Evolutionary conservation across 2,888 invertebrate species (phyloP).

Genomic region (Ypsolopha scabrella): DNA sequence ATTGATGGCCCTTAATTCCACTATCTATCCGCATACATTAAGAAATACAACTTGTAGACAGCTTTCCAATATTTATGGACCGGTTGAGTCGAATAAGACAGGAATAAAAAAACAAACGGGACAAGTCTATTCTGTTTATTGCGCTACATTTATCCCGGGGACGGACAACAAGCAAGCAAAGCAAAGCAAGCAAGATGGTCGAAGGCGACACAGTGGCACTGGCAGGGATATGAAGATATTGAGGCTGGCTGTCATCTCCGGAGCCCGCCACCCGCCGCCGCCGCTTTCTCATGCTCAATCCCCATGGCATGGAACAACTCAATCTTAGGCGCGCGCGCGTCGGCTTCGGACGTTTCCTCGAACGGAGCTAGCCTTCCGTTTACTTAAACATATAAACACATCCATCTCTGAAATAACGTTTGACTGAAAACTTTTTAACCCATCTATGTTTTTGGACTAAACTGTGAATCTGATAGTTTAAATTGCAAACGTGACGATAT

Average conservation of each 20-base stretch:
- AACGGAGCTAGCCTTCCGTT: background rate
- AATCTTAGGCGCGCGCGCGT: constrained; percentile 46
- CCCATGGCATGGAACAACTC: constrained; percentile 21
- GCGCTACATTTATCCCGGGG: constrained; percentile 11
- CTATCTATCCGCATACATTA: too few species aligned
- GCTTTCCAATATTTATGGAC: constrained; percentile 25
- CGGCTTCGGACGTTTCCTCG: constrained; percentile 12
- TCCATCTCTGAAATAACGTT: too few species aligned
- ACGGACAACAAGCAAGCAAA: background rate
- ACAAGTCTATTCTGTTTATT: constrained; percentile 48
- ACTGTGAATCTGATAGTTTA: too few species aligned
- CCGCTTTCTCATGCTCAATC: constrained; percentile 14
- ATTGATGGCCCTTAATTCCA: background rate
- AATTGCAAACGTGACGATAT: too few species aligned
- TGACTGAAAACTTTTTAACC: too few species aligned
- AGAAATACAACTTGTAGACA: constrained; percentile 17
- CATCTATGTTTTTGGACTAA: too few species aligned
- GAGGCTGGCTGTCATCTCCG: constrained; percentile 52
- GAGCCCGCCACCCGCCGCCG: constrained; percentile 21
- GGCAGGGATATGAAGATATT: constrained; percentile 32
- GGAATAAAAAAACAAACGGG: constrained; percentile 42
- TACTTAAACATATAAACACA: too few species aligned
- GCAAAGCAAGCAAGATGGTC: constrained; percentile 11
- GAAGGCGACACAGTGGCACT: constrained; percentile 19
- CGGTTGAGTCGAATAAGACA: constrained; percentile 27